A percentile compares a stretch with the other conserved stretches of the same genome.
Conservation (phyloP, 2,113 vertebrate genomes). For the Muscicapa adusta region DNA sequence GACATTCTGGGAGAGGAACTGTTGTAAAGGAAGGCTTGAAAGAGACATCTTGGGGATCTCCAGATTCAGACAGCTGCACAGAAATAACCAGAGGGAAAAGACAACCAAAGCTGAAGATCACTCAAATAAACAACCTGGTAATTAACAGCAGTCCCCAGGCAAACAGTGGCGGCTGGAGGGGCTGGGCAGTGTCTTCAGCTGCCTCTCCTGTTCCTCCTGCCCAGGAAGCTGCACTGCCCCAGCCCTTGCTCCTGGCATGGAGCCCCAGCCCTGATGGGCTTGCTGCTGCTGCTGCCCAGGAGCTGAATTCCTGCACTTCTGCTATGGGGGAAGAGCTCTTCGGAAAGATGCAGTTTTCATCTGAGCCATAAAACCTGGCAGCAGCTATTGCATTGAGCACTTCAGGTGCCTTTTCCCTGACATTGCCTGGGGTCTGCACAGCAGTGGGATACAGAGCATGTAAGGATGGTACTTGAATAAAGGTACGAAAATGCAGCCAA, state of each 20-base stretch:
- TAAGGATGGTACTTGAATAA: not conserved
- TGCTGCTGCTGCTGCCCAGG: not conserved
- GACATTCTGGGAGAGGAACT: accelerated
- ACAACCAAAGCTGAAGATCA: not conserved
- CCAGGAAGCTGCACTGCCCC: not conserved
- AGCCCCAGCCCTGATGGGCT: not conserved
- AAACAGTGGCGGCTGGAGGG: not conserved
- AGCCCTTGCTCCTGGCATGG: not conserved
- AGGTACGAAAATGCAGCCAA: not conserved
- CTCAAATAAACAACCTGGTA: not conserved
- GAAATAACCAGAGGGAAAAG: not conserved
- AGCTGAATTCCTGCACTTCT: not conserved
- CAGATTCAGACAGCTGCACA: not conserved
- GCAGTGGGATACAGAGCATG: not conserved
- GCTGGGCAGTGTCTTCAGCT: not conserved
- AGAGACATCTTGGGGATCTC: not conserved
- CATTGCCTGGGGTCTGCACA: not conserved
- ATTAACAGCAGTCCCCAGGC: not conserved
- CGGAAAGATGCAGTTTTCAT: not conserved
- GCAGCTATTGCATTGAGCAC: not conserved
- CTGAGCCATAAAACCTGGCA: not conserved
- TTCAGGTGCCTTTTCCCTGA: not conserved
- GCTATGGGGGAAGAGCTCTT: not conserved
- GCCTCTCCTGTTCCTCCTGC: accelerated
- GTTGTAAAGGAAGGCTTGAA: not conserved